Evolutionary conservation across 2,113 vertebrate species (phyloP), one percentile per base, ranked within the genome.

Genomic region (Trochalopteron elliotii): DNA sequence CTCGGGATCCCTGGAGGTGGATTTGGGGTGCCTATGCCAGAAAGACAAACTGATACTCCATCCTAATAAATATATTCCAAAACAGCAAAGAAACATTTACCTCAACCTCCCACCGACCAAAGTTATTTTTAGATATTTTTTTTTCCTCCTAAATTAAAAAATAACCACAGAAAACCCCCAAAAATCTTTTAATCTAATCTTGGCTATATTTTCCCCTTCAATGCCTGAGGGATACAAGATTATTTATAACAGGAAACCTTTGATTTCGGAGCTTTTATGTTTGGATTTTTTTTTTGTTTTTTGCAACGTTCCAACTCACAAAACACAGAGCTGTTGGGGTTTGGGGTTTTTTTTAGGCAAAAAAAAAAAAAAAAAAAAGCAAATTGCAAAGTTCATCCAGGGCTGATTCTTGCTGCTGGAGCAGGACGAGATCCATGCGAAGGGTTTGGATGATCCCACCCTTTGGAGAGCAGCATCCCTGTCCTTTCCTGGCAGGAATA

Each of bases 241-340:
- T 95, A 97, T 98, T 98, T 97, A 97, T 97, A 98, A 97, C 98
- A 98, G 98, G 98, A 98, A 98, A 97, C 96, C 98, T 98, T 98
- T 98, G 98, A 98, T 97, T 98, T 87, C 25, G 2, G 61, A 93
- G 96, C 89, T 95, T 96, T 94, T 83, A 77, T 96, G 96, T 88
- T 55, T 18, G 27, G 24, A 15, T 11, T 59, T 37, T 12, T 33
- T 17, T 18, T 23, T 27, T n/a, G 23, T 44, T 53, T 95, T 95
- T 95, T 78, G 72, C 92, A 94, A 42, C 15, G 64, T 83, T 88
- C 93, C 89, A 76, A 64, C 60, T 88, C 28, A 69, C 78, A 18
- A 55, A 72, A 78, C 42, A 7, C 35, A 2, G 40, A 3, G 1
- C 1, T 8, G 40, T 49, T 39, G 44, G 49, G 39, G n/a, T 21